A percentile compares a stretch with the other conserved stretches of the same genome.
phyloP scores from a whole-genome alignment of 2,888 invertebrate species.

The Chloroclysta siterata region DNA sequence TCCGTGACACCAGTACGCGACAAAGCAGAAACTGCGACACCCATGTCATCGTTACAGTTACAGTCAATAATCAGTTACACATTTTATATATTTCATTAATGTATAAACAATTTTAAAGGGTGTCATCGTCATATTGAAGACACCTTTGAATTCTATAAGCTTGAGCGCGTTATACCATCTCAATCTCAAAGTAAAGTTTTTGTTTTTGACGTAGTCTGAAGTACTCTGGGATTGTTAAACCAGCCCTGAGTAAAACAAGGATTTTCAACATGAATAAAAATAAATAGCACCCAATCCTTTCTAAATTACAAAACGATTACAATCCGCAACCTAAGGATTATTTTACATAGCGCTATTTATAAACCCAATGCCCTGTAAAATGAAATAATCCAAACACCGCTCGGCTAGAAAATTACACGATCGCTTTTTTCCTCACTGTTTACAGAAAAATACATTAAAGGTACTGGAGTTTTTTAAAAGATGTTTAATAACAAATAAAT shows the following conservation, averaged over 20 bases:
- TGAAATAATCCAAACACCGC: constrained; percentile 37
- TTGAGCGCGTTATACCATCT: no score
- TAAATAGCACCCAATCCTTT: constrained; percentile 14
- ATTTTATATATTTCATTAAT: no score
- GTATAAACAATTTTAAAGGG: no score
- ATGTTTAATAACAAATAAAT: no score
- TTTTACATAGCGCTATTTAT: constrained; percentile 38
- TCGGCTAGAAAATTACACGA: constrained; percentile 43
- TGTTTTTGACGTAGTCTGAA: no score
- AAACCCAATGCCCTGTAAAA: constrained; percentile 45
- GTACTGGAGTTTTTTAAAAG: no score
- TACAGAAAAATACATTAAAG: constrained; percentile 4
- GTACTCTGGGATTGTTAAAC: background rate
- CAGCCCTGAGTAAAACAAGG: background rate
- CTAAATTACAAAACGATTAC: constrained; percentile 35
- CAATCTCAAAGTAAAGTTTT: background rate
- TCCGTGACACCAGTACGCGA: no score
- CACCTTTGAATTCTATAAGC: no score
- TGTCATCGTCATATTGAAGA: no score
- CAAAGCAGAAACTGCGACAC: no score
- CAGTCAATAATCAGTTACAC: no score
- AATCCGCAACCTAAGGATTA: constrained; percentile 32
- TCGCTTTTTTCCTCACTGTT: constrained; percentile 33
- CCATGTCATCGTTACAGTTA: no score
- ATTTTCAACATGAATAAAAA: constrained; percentile 11